These are phyloP conservation scores for Oasisia sp. DNA, from an alignment of 2,888 invertebrate genomes.

Conservation along the genomic window DNA sequence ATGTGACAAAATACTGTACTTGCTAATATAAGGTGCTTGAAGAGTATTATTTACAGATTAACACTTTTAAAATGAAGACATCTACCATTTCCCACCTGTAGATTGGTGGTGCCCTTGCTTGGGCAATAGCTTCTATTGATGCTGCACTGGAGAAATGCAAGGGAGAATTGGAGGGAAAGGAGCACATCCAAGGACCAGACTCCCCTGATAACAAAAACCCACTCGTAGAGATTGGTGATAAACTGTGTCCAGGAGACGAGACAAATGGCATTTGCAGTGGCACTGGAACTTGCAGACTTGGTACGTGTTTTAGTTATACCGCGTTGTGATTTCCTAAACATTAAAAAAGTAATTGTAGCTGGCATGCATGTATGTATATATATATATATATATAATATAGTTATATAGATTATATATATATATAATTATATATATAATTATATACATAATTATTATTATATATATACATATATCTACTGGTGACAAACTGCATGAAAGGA, in stretches of 20 bases:
- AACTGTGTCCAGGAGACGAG: background rate
- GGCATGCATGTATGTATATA: too few relatives aligned
- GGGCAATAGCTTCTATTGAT: background rate
- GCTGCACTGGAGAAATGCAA: background rate
- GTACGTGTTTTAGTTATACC: background rate
- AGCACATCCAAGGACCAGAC: background rate
- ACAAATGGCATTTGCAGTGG: background rate
- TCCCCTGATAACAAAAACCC: background rate
- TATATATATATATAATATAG: too few relatives aligned
- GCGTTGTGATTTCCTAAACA: background rate
- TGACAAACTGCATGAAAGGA: too few relatives aligned
- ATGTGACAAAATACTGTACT: too few relatives aligned
- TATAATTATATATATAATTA: too few relatives aligned
- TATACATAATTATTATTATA: too few relatives aligned
- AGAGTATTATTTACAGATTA: too few relatives aligned
- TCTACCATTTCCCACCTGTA: background rate
- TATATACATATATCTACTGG: too few relatives aligned
- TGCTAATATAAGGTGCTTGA: too few relatives aligned
- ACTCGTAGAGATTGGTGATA: background rate
- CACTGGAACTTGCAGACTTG: background rate
- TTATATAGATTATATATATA: too few relatives aligned
- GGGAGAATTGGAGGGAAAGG: background rate
- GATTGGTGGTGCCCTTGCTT: background rate
- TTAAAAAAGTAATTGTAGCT: background rate
- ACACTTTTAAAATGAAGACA: background rate